Evolutionary conservation across 2,888 invertebrate genomes (phyloP).

Genomic region (Emmelina monodactyla): DNA sequence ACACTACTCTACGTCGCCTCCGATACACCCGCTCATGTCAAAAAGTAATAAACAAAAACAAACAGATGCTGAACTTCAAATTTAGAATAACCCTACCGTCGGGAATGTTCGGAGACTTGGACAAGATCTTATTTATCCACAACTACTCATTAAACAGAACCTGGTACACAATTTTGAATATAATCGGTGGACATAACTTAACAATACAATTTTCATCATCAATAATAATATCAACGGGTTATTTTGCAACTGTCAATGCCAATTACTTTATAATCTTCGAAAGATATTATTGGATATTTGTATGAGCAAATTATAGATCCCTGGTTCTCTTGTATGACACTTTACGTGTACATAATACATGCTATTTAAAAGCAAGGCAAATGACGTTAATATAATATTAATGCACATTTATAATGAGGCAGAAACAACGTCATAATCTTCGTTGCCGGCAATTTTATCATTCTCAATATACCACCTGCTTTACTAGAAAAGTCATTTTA

Average conservation of each 20-base stretch:
- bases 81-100: no score
- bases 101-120: background rate
- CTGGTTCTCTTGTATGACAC: background rate
- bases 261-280: background rate
- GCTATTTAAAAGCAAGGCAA: background rate
- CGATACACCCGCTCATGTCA: no score
- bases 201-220: conserved; percentile 4
- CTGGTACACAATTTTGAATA: conserved; percentile 49
- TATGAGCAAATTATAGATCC: background rate
- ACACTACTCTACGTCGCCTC: conserved; percentile 31
- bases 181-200: conserved; percentile 56
- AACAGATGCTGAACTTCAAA: no score
- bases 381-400: background rate
- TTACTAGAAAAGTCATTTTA: background rate
- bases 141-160: conserved; percentile 32
- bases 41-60: no score
- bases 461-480: background rate
- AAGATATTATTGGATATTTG: background rate
- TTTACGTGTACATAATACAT: background rate
- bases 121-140: conserved; percentile 1
- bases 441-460: background rate
- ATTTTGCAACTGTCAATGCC: background rate
- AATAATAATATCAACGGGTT: background rate
- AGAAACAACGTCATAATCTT: conserved; percentile 1
- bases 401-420: background rate